Evolutionary conservation across 2,888 invertebrate species (phyloP), one percentile per base, ranked within the genome.

Genomic region (Pollenia griseotomentosa): DNA sequence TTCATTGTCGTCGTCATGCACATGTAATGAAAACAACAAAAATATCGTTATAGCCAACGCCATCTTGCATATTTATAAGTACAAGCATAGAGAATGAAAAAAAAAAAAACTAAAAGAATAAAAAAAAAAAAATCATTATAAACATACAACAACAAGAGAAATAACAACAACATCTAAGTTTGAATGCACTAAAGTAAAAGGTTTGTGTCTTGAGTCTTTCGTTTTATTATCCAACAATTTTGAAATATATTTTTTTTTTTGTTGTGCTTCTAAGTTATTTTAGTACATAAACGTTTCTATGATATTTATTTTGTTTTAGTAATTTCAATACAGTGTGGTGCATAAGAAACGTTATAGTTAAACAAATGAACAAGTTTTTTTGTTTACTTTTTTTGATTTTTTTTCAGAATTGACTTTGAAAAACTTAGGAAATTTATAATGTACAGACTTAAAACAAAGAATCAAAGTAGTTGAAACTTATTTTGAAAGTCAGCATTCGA

Each of bases 41-140:
- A 85, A 85, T 78, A 81, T 78, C 77, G 77, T 83, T 77, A 88
- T 85, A 83, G 85, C 83, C 84, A 85, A 83, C 87, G 87, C 88
- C 88, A 88, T 88, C 88, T 88, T 88, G 88, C 87, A 88, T 83
- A 87, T 85, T 87, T 87, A 85, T 83, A 88, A 83, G 87, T 74
- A 57, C 11, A 12, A 48, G 12, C 78, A 78, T 73, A 57, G 66
- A 78, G n/a, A 44, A 23, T 33, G 71, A 10, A 53, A n/a, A 44
- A 10, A 46, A 84, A 85, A 61, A 61, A 53, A 10, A n/a, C 6
- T 23, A 12, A 46, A 23, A 16, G 23, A 48, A 51, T 9, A 77
- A n/a, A 33, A 33, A 14, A 33, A 14, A 16, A 66, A 66, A 2
- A 42, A 51, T 42, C 10, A 51, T 42, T 63, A 61, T 48, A 61